Base-by-base conservation (phyloP, 2,888 invertebrate genomes). In the Trimorus sp. region DNA sequence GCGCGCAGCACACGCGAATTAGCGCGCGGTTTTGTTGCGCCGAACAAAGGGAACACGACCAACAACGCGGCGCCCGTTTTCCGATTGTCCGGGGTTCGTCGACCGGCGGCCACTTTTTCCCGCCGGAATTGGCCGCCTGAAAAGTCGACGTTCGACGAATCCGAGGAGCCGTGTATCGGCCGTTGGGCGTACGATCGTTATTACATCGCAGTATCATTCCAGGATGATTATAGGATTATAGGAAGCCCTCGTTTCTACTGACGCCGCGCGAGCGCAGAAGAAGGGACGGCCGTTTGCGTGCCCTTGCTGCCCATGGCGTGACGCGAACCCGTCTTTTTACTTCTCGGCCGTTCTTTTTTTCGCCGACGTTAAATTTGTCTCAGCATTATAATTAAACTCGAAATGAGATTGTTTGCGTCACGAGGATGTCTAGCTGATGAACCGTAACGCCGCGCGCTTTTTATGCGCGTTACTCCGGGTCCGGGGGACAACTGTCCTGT, bases 341-440 rank as follows among this genome's bases (percentile, higher is more conserved):
- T 76, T 74, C 76, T 79, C 63, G 70, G 53, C 51, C 68, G 62
- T 77, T 11, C 59, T 11, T 63, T 78, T 84, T 84, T 83, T 79
- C 77, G 63, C 75, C 82, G 78, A 84, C 85, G 84, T 87, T 87
- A 85, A 87, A 87, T 86, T 86, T 86, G 85, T 85, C 85, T 26
- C 70, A 80, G 69, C 84, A 83, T 83, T 86, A 85, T 88, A 89
- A 89, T 90, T 89, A 89, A 88, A 87, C 84, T 86, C 77, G 84
- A 87, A 89, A 88, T 88, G 86, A 85, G 84, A 88, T 88, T 88
- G 85, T 89, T 86, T 86, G 85, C 84, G 82, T 87, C 85, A 84
- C 85, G 83, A 81, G 71, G 65, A 82, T 63, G 59, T 78, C 71
- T 60, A 58, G 66, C 54, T 51, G 60, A 40, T 71, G 45, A 71